These are phyloP conservation scores for Phrynocephalus forsythii DNA, from an alignment of 2,797 vertebrate genomes.

Conservation along the genomic window DNA sequence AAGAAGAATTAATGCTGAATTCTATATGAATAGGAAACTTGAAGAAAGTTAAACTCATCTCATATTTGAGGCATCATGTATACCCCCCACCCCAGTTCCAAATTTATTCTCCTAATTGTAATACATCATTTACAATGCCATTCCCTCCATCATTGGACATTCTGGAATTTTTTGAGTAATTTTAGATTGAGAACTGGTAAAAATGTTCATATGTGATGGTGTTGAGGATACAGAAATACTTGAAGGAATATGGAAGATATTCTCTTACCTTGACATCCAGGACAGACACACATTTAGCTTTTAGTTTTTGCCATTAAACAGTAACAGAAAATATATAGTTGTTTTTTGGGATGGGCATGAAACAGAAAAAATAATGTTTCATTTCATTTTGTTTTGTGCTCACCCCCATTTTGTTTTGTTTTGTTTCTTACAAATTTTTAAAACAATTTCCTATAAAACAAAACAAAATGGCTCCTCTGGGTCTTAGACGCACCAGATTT, in stretches of 20 bases:
- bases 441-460: no score
- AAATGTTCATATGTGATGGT: not conserved
- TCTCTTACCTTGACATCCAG: not conserved
- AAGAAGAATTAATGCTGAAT: no score
- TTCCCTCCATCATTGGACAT: no score
- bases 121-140: no score
- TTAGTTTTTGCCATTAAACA: not conserved
- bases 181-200: not conserved
- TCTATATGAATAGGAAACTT: not conserved
- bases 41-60: not conserved
- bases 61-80: not conserved
- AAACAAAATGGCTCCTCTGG: no score
- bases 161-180: not conserved
- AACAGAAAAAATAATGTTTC: no score
- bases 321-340: conserved; percentile 4
- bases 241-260: not conserved
- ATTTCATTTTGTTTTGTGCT: no score
- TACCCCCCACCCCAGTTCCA: no score
- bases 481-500: no score
- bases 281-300: not conserved
- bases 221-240: not conserved
- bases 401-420: no score
- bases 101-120: not conserved
- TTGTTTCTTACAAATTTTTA: no score
- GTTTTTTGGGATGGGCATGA: no score